These are phyloP conservation scores for Apamea epomidion DNA, from an alignment of 2,888 invertebrate species.

Conservation along the genomic window DNA sequence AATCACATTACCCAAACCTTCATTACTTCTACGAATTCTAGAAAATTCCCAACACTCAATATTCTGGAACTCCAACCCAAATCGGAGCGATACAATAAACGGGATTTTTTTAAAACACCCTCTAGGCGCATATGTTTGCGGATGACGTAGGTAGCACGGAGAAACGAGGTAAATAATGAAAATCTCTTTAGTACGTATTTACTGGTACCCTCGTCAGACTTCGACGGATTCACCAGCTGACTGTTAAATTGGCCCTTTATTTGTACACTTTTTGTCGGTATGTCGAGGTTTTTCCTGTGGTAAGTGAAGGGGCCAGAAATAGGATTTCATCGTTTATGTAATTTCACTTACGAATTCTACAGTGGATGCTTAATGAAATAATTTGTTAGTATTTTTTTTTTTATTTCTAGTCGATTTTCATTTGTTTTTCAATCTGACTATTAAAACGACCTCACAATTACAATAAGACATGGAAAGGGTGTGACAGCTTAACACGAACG, in stretches of 20 bases:
- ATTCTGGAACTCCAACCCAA: constrained; percentile 39
- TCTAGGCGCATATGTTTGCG: constrained; percentile 47
- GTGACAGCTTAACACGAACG: constrained; percentile 1
- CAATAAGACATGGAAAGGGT: constrained; percentile 29
- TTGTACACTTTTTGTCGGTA: constrained; percentile 57
- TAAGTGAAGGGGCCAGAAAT: not conserved
- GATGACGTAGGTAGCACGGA: constrained; percentile 44
- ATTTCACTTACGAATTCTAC: constrained; percentile 39
- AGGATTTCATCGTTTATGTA: constrained; percentile 22
- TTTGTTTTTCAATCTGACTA: not conserved
- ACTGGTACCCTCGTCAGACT: constrained; percentile 59
- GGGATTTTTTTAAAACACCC: constrained; percentile 43
- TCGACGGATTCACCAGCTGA: constrained; percentile 59
- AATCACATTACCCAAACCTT: constrained; percentile 10
- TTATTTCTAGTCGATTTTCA: constrained; percentile 14
- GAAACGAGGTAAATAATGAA: constrained; percentile 61
- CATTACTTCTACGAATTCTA: no score
- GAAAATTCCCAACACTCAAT: not conserved
- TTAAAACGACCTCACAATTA: not conserved
- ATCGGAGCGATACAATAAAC: constrained; percentile 49
- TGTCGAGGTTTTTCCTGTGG: constrained; percentile 36
- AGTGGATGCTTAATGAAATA: not conserved
- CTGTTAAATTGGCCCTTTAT: constrained; percentile 65
- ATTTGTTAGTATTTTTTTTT: constrained; percentile 4
- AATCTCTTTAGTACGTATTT: constrained; percentile 65